Evolutionary conservation across 2,113 vertebrate species (phyloP).

Genomic region (Nestor notabilis): DNA sequence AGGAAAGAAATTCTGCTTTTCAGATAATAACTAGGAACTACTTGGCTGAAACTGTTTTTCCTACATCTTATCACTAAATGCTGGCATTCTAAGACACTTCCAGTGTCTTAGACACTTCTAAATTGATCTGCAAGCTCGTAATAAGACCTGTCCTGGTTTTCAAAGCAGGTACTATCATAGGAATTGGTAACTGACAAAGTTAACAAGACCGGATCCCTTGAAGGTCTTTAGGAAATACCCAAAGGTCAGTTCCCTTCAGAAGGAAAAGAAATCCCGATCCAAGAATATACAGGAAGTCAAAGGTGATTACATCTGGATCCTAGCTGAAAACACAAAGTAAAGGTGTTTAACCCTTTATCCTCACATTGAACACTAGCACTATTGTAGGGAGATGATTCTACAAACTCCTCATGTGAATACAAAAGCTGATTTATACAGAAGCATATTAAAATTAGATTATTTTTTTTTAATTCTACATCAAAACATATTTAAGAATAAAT

Average conservation of each 20-base stretch:
- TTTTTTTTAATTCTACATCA: not conserved
- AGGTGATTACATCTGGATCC: not conserved
- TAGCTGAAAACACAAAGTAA: not conserved
- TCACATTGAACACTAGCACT: not conserved
- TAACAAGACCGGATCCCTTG: not conserved
- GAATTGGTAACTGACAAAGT: not conserved
- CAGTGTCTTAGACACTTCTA: not conserved
- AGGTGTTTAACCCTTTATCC: not conserved
- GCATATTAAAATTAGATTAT: not conserved
- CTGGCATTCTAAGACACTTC: not conserved
- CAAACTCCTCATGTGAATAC: rapidly evolving
- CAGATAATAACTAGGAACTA: not conserved
- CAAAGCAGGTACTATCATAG: not conserved
- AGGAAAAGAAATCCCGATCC: not conserved
- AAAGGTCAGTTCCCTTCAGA: not conserved
- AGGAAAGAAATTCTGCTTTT: not conserved
- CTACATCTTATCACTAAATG: not conserved
- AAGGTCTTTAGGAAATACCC: not conserved
- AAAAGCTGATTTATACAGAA: not conserved
- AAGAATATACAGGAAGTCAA: not conserved
- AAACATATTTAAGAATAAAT: not conserved
- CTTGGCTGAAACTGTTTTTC: not conserved
- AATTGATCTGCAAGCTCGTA: not conserved
- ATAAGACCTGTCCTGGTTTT: not conserved
- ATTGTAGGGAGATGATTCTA: rapidly evolving